These are phyloP conservation scores for Ceyx margarethae DNA, from an alignment of 2,113 vertebrate species.

Conservation along the genomic window DNA sequence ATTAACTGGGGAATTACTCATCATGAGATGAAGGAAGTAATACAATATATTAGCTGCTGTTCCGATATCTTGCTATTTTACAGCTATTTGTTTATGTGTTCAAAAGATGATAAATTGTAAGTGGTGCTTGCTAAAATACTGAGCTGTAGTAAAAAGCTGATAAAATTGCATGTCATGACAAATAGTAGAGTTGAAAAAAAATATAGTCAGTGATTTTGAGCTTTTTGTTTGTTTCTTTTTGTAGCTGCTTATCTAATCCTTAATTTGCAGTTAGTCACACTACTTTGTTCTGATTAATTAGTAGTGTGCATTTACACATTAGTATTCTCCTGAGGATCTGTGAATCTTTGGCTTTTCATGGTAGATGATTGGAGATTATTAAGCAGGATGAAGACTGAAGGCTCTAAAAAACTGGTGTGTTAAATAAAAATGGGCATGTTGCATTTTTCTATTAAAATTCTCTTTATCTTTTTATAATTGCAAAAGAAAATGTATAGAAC, in stretches of 20 bases:
- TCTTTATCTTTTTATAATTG: background rate
- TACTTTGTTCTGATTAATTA: background rate
- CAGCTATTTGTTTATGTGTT: background rate
- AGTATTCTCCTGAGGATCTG: background rate
- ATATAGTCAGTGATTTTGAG: background rate
- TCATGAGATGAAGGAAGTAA: background rate
- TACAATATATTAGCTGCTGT: background rate
- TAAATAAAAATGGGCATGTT: background rate
- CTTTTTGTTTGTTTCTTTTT: background rate
- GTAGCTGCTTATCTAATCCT: background rate
- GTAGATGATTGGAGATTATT: background rate
- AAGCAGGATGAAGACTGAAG: background rate
- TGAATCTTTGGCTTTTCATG: background rate
- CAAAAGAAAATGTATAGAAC: background rate
- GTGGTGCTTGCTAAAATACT: background rate
- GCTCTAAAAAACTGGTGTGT: background rate
- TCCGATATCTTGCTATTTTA: background rate
- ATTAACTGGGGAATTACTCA: background rate
- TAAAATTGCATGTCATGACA: background rate
- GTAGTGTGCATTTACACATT: background rate
- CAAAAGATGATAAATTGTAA: background rate
- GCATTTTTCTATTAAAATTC: background rate
- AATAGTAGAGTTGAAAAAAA: background rate
- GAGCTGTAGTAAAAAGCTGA: background rate
- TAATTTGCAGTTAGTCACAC: background rate